Evolutionary conservation across 2,113 vertebrate species (phyloP).

Genomic region (Cololabis saira): DNA sequence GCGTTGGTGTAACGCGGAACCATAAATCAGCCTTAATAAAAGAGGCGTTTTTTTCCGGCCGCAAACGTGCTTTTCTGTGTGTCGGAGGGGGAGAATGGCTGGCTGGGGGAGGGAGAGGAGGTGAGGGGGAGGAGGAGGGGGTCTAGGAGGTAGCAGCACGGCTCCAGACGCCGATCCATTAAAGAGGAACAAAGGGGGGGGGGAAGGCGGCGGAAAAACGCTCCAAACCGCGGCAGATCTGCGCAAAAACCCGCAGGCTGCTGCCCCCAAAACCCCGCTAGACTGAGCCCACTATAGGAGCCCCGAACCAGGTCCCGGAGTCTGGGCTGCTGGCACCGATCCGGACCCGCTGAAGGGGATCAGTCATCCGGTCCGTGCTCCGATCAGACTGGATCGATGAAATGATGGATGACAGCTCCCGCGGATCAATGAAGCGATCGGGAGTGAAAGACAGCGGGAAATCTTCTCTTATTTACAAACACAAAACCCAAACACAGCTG

Average conservation of each 20-base stretch:
- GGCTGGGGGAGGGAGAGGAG: constrained; percentile 3
- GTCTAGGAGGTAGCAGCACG: constrained; percentile 44
- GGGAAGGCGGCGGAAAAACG: constrained; percentile 39
- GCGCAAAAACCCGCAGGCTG: background rate
- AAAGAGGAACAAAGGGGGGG: constrained; percentile 70
- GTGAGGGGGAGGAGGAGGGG: constrained; percentile 14
- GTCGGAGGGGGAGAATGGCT: constrained; percentile 3
- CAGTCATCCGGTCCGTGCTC: background rate
- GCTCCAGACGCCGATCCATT: constrained; percentile 75
- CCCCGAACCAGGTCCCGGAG: background rate
- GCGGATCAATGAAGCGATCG: constrained; percentile 8
- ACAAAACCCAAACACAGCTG: background rate
- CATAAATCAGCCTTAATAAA: too few relatives aligned
- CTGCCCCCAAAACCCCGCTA: too few relatives aligned
- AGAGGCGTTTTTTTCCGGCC: constrained; percentile 4
- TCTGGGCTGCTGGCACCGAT: background rate
- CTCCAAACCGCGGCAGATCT: background rate
- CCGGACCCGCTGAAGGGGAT: constrained; percentile 13
- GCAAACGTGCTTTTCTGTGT: constrained; percentile 32
- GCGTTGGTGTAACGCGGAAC: too few relatives aligned
- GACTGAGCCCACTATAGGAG: background rate
- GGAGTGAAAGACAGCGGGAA: background rate
- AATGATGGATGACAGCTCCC: background rate
- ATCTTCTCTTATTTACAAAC: background rate
- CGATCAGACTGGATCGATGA: background rate